Conservation (phyloP, 2,113 vertebrate genomes). For the Labrus mixtus region DNA sequence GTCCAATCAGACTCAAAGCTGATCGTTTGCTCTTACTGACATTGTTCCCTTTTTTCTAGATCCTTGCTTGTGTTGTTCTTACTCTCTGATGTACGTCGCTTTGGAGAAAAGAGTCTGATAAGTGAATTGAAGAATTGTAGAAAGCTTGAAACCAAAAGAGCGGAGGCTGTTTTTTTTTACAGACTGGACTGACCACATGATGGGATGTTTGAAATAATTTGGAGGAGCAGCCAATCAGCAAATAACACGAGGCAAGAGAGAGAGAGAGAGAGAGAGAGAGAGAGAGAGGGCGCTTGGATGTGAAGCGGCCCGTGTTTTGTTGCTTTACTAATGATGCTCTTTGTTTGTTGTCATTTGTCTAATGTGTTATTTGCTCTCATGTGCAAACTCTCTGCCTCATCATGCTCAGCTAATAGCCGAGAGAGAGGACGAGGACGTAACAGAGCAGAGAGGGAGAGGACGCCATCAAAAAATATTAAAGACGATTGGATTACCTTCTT, state of each 20-base stretch:
- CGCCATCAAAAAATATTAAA: slow-evolving; percentile 34
- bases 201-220: slow-evolving; percentile 7
- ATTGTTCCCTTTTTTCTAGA: no score
- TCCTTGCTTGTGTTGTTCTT: no score
- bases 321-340: slow-evolving; percentile 23
- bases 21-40: no score
- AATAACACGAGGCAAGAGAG: not conserved
- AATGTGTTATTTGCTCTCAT: slow-evolving; percentile 41
- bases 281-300: not conserved
- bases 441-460: not conserved
- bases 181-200: not conserved
- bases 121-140: no score
- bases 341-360: slow-evolving; percentile 38
- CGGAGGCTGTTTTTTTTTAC: not conserved
- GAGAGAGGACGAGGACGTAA: not conserved
- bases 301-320: slow-evolving; percentile 1
- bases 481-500: slow-evolving; percentile 49
- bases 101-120: no score
- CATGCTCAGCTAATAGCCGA: not conserved
- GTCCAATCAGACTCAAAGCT: no score
- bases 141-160: not conserved
- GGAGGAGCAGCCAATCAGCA: slow-evolving; percentile 19
- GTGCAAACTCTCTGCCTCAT: slow-evolving; percentile 22
- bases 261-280: not conserved
- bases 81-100: no score